Conservation (phyloP, 2,888 invertebrate genomes). For the Idaea dimidiata region DNA sequence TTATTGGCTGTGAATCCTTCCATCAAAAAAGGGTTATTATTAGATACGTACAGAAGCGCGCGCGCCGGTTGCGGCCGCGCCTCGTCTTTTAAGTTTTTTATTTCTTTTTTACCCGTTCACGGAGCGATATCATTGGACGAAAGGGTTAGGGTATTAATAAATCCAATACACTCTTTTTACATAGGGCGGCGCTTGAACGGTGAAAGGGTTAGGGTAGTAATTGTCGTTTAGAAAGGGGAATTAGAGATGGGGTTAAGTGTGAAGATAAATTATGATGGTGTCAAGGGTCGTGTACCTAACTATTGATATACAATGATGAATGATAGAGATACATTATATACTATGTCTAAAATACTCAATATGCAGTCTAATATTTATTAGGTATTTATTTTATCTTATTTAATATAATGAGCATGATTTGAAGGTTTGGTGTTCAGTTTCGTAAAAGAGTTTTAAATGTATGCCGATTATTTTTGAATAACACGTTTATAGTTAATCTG, state of each 20-base stretch:
- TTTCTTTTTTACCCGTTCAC: constrained; percentile 54
- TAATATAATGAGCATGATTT: neutral
- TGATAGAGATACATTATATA: neutral
- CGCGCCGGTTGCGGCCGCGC: constrained; percentile 57
- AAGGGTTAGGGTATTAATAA: constrained; percentile 74
- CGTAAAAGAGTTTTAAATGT: neutral
- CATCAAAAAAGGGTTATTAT: constrained; percentile 74
- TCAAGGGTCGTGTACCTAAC: constrained; percentile 15
- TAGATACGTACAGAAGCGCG: constrained; percentile 57
- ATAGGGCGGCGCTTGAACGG: constrained; percentile 53
- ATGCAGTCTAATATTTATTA: neutral
- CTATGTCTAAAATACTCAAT: neutral
- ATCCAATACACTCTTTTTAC: constrained; percentile 49
- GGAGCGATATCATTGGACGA: constrained; percentile 62
- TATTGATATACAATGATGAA: neutral
- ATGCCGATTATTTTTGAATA: constrained; percentile 17
- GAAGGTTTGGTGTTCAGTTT: neutral
- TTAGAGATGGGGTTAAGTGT: constrained; percentile 49
- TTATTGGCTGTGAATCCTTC: constrained; percentile 74
- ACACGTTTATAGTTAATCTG: constrained; percentile 47
- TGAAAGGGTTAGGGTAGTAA: constrained; percentile 63
- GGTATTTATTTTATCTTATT: neutral
- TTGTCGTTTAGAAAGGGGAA: constrained; percentile 49
- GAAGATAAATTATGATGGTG: constrained; percentile 37
- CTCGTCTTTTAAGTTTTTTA: constrained; percentile 73